A percentile compares a stretch with the other conserved stretches of the same genome.
Evolutionary conservation across 2,797 vertebrate genomes (phyloP).

Genomic region (Trachops cirrhosus): DNA sequence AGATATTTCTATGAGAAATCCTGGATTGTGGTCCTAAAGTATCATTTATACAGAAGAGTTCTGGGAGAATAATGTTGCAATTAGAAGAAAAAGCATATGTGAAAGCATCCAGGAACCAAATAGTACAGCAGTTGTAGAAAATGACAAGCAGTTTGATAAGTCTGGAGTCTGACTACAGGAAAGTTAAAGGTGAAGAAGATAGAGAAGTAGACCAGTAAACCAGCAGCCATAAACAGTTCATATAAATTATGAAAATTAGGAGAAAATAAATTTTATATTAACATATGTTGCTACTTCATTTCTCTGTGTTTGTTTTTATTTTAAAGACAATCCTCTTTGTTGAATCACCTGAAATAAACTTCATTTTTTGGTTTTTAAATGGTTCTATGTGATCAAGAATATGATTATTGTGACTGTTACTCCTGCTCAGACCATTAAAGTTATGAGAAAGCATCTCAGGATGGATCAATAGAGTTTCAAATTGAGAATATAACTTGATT

Average conservation of each 20-base stretch:
- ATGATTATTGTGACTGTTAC: neutral
- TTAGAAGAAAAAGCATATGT: neutral
- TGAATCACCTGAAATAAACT: neutral
- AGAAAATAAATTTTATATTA: neutral
- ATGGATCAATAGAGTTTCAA: conserved; percentile 51
- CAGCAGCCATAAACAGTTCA: neutral
- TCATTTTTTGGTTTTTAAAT: conserved; percentile 7
- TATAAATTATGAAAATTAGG: neutral
- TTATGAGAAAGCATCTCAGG: conserved; percentile 14
- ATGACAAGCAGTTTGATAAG: neutral
- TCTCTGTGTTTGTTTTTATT: neutral
- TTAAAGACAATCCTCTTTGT: neutral
- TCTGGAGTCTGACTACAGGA: neutral
- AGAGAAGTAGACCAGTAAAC: neutral
- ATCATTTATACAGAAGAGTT: neutral
- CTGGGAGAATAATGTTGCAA: neutral
- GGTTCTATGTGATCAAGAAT: neutral
- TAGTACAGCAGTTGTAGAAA: neutral
- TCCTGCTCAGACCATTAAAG: conserved; percentile 19
- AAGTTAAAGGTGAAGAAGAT: neutral
- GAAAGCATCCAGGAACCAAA: neutral
- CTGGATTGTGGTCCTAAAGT: neutral
- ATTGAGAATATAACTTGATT: conserved; percentile 57
- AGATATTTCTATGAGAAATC: neutral
- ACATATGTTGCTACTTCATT: neutral